Conservation (phyloP, 92 coral and sea anemone genomes). For the Montipora capitata region DNA sequence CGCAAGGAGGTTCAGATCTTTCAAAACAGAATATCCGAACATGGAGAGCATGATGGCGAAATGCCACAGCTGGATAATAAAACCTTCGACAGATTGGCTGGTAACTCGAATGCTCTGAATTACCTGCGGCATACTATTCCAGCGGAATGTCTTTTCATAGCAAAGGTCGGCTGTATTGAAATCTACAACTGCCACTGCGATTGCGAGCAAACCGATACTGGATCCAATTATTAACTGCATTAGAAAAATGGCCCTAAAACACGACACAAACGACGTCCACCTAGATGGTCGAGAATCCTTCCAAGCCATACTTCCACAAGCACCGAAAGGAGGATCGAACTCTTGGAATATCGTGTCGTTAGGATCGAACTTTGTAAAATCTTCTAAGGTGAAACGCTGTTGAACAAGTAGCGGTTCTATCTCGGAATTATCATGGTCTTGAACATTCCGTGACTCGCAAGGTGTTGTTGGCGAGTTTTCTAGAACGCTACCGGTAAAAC, state of each 20-base stretch:
- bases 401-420: neutral
- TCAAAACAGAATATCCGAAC: slow-evolving; percentile 62
- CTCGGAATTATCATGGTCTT: neutral
- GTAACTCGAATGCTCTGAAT: slow-evolving; percentile 75
- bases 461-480: slow-evolving; percentile 37
- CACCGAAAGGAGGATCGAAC: slow-evolving; percentile 59
- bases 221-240: slow-evolving; percentile 34
- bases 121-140: slow-evolving; percentile 60
- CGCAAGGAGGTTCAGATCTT: slow-evolving; percentile 76
- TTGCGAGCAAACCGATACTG: slow-evolving; percentile 47
- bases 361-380: slow-evolving; percentile 53
- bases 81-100: slow-evolving; percentile 66
- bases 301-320: slow-evolving; percentile 76
- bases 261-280: neutral
- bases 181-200: slow-evolving; percentile 71
- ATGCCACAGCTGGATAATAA: slow-evolving; percentile 75
- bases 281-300: neutral
- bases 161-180: slow-evolving; percentile 83
- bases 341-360: slow-evolving; percentile 77
- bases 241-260: slow-evolving; percentile 9
- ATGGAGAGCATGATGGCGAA: slow-evolving; percentile 52
- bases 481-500: slow-evolving; percentile 62
- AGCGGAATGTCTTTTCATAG: slow-evolving; percentile 45
- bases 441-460: neutral
- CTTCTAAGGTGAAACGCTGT: slow-evolving; percentile 8